Conservation (phyloP, 92 coral and sea anemone genomes). For the Siderastrea siderea region DNA sequence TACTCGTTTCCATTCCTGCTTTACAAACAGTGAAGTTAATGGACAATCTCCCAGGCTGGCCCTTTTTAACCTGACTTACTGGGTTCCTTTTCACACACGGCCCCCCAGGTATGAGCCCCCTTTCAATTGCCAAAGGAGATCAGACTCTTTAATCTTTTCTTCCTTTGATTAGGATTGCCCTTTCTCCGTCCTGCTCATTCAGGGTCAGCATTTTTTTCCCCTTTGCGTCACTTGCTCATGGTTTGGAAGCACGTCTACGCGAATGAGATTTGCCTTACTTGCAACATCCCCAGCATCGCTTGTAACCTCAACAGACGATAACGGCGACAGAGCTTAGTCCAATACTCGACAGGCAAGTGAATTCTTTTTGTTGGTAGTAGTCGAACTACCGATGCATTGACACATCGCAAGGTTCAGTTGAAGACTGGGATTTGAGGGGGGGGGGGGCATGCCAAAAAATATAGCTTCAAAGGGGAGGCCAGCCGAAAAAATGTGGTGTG, state of each 20-base stretch:
- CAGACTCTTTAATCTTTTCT: constrained; percentile 82
- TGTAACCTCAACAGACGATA: constrained; percentile 79
- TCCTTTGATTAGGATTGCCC: constrained; percentile 81
- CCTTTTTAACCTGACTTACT: constrained; percentile 17
- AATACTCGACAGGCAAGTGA: constrained; percentile 62
- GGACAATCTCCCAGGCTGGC: constrained; percentile 52
- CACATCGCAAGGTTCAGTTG: constrained; percentile 53
- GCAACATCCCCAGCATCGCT: constrained; percentile 64
- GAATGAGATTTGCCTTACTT: constrained; percentile 75
- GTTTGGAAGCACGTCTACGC: constrained; percentile 68
- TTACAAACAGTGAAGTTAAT: constrained; percentile 35
- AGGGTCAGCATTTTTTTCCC: constrained; percentile 12
- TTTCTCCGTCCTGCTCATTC: constrained; percentile 40
- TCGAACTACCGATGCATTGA: constrained; percentile 59
- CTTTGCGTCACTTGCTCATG: constrained; percentile 31
- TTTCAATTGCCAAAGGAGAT: constrained; percentile 68
- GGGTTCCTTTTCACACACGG: constrained; percentile 9
- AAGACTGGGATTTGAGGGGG: not conserved
- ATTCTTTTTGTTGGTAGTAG: constrained; percentile 14
- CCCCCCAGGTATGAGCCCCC: constrained; percentile 57
- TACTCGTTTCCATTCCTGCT: constrained; percentile 38
- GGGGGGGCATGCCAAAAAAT: too few relatives aligned
- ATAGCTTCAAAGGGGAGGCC: too few relatives aligned
- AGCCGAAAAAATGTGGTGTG: too few relatives aligned
- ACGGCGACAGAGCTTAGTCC: constrained; percentile 67